Percentiles rank a stretch among this genome's conserved stretches.
These are phyloP conservation scores for Drosophila arawakana DNA, from an alignment of 1,140 invertebrate species.

Conservation along the genomic window DNA sequence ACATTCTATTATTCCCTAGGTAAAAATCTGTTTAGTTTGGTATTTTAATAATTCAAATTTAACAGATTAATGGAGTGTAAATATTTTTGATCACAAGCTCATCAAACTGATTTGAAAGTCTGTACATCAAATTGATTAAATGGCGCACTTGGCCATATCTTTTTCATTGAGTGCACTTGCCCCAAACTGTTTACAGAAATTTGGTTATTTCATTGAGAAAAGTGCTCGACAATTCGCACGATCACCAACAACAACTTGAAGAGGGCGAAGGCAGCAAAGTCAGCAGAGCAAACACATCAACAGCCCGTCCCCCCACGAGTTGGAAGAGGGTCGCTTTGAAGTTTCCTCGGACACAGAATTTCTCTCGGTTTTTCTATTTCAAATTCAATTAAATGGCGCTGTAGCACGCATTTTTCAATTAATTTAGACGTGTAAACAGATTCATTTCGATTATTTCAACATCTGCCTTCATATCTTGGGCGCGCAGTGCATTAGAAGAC, in stretches of 20 bases:
- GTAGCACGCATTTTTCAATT: conserved; percentile 78
- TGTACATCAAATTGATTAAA: conserved; percentile 61
- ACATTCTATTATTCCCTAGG: no score
- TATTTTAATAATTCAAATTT: neutral
- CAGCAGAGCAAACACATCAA: conserved; percentile 43
- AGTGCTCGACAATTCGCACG: conserved; percentile 71
- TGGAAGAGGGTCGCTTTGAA: conserved; percentile 41
- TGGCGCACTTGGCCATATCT: conserved; percentile 50
- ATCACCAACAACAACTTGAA: conserved; percentile 47
- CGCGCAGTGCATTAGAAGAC: conserved; percentile 1
- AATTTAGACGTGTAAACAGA: conserved; percentile 84
- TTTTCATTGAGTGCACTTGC: conserved; percentile 18
- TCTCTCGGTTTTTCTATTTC: conserved; percentile 37
- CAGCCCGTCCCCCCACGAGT: conserved; percentile 24
- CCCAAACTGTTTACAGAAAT: neutral
- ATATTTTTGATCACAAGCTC: no score
- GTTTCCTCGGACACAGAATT: conserved; percentile 13
- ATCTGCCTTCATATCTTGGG: conserved; percentile 71
- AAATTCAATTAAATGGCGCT: conserved; percentile 83
- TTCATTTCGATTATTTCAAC: conserved; percentile 84
- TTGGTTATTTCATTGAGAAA: conserved; percentile 47
- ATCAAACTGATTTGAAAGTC: no score
- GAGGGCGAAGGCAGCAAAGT: conserved; percentile 16
- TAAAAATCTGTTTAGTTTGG: neutral
- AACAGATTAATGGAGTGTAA: neutral